phyloP scores from a whole-genome alignment of 2,797 vertebrate genomes.

The Gadopsis marmoratus region DNA sequence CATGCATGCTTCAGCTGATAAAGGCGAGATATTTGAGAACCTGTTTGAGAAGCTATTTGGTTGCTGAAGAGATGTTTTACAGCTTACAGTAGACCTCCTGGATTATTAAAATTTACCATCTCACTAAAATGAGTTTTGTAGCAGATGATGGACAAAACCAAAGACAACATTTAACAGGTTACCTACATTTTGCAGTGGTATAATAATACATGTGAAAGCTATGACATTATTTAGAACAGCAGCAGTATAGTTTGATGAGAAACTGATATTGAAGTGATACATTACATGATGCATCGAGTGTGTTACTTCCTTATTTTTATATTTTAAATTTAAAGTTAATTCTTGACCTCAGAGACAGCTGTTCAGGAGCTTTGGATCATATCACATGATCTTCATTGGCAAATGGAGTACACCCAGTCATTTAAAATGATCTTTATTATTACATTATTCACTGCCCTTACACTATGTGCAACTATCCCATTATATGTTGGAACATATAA shows the following conservation, averaged over 20 bases:
- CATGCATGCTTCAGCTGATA: slow-evolving; percentile 1
- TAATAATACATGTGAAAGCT: neutral
- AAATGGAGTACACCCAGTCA: too few relatives aligned
- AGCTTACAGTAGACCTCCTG: neutral
- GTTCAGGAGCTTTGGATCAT: too few relatives aligned
- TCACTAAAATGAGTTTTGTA: neutral
- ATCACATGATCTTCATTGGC: too few relatives aligned
- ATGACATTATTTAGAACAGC: neutral
- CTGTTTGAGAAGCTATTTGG: too few relatives aligned
- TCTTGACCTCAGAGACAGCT: neutral
- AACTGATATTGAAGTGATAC: neutral
- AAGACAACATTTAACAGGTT: neutral
- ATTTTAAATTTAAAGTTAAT: neutral
- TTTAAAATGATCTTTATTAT: too few relatives aligned
- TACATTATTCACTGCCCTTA: neutral
- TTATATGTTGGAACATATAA: neutral
- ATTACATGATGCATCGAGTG: neutral
- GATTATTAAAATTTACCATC: neutral
- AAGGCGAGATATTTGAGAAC: neutral
- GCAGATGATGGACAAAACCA: neutral
- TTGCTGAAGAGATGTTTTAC: slow-evolving; percentile 1
- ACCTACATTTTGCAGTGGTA: neutral
- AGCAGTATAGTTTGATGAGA: neutral
- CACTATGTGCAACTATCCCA: neutral
- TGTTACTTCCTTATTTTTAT: too few relatives aligned